Conservation (phyloP, 2,888 invertebrate species). For the Ceriagrion tenellum region DNA sequence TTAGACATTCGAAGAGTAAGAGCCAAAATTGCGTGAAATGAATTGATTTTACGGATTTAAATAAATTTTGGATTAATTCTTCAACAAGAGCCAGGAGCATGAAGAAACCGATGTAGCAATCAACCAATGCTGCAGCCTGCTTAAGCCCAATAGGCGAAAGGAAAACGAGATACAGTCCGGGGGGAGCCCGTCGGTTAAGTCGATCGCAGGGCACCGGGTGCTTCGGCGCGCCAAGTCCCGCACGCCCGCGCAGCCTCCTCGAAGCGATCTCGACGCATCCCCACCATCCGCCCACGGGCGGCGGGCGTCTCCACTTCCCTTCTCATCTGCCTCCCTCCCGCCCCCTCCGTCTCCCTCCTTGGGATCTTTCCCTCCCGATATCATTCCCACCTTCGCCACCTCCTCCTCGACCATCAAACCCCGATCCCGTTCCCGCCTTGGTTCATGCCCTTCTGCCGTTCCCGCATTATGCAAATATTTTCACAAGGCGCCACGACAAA, state of each 20-base stretch:
- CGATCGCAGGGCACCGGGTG: neutral
- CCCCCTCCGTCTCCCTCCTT: neutral
- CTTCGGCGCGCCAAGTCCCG: neutral
- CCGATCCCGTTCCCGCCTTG: conserved; percentile 44
- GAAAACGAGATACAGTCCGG: neutral
- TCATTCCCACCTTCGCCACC: conserved; percentile 6
- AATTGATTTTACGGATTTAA: no score
- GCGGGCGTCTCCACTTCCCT: neutral
- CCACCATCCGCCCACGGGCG: neutral
- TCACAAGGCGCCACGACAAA: neutral
- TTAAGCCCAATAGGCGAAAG: neutral
- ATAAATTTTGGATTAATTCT: no score
- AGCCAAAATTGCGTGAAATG: no score
- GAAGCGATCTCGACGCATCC: neutral
- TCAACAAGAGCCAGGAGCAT: no score
- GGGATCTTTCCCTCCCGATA: conserved; percentile 16
- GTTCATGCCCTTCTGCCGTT: conserved; percentile 41
- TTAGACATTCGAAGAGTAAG: no score
- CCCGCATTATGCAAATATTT: neutral
- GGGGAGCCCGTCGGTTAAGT: no score
- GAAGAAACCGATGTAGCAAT: no score
- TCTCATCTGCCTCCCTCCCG: neutral
- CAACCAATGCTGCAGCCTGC: no score
- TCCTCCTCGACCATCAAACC: neutral
- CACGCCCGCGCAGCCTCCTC: neutral